phyloP scores from a whole-genome alignment of 2,888 invertebrate genomes.

The Nasonovia ribisnigri region DNA sequence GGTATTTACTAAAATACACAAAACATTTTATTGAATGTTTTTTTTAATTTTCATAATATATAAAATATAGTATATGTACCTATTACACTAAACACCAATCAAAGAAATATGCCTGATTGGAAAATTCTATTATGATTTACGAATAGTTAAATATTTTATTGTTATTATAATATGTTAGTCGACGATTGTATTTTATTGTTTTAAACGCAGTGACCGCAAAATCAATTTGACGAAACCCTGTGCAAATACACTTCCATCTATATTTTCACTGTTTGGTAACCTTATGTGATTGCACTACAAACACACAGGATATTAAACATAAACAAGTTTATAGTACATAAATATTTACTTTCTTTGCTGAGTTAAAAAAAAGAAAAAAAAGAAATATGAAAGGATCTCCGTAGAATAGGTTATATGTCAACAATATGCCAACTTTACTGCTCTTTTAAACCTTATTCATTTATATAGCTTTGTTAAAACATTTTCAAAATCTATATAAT shows the following conservation, averaged over 20 bases:
- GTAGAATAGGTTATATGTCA: neutral
- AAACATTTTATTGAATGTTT: neutral
- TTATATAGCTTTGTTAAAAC: neutral
- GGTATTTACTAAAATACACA: neutral
- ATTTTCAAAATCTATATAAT: neutral
- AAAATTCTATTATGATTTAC: neutral
- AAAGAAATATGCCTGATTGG: neutral
- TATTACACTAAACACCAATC: neutral
- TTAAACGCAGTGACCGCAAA: neutral
- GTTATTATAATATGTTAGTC: neutral
- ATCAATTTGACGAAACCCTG: neutral
- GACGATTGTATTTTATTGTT: neutral
- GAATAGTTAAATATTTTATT: neutral
- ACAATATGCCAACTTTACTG: neutral
- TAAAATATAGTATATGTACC: neutral
- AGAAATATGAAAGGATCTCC: neutral
- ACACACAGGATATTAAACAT: constrained; percentile 32
- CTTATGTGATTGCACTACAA: neutral
- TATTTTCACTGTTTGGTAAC: neutral
- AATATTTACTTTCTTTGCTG: constrained; percentile 14
- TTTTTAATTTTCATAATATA: neutral
- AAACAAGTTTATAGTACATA: constrained; percentile 11
- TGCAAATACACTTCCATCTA: neutral
- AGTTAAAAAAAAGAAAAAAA: neutral
- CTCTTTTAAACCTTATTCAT: neutral